Evolutionary conservation across 2,888 invertebrate genomes (phyloP).

Genomic region (Clistopyga incitator): DNA sequence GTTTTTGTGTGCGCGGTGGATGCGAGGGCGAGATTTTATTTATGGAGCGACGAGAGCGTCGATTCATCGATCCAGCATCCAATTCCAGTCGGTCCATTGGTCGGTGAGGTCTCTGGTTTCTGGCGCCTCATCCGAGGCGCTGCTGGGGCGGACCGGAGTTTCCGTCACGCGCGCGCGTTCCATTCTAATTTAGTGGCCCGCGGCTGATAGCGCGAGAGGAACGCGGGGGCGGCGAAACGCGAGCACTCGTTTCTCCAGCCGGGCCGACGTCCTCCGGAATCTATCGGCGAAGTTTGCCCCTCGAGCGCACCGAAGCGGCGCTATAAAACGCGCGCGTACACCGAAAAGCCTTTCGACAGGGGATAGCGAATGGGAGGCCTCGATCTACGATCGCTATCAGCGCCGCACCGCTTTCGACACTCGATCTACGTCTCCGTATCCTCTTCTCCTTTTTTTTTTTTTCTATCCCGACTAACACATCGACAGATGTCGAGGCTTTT

Average conservation of each 20-base stretch:
- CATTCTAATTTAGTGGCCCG: constrained; percentile 59
- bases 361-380: constrained; percentile 42
- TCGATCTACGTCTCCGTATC: constrained; percentile 29
- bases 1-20: background rate
- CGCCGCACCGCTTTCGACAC: constrained; percentile 26
- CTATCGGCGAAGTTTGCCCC: constrained; percentile 63
- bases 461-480: background rate
- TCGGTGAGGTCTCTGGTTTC: constrained; percentile 25
- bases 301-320: constrained; percentile 47
- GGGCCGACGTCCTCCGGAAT: constrained; percentile 56
- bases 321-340: constrained; percentile 11
- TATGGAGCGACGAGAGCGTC: constrained; percentile 36
- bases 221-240: constrained; percentile 7
- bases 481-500: background rate
- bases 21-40: constrained; percentile 49
- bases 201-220: constrained; percentile 40
- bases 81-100: constrained; percentile 42
- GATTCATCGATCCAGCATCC: constrained; percentile 53
- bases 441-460: background rate
- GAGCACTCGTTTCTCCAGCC: constrained; percentile 37
- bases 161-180: constrained; percentile 53
- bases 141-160: constrained; percentile 23
- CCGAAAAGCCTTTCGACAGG: constrained; percentile 45
- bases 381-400: constrained; percentile 58
- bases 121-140: constrained; percentile 44